A percentile compares a stretch with the other conserved stretches of the same genome.
Conservation (phyloP, 2,113 vertebrate species). For the Marmota flaviventris region DNA sequence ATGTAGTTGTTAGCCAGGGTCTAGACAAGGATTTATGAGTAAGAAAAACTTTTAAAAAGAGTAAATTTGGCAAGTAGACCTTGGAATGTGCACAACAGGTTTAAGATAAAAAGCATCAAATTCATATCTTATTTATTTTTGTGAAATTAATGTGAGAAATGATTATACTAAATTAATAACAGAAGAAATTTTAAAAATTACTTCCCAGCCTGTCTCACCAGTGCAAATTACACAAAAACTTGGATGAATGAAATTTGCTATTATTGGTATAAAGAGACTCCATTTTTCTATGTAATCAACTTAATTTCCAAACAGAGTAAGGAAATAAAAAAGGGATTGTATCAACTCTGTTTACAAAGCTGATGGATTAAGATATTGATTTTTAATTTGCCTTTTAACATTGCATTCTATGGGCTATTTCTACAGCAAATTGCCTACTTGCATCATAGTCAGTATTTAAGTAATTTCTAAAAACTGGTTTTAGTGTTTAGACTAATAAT, state of each 20-base stretch:
- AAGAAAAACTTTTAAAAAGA: constrained; percentile 2
- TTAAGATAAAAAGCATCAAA: constrained; percentile 67
- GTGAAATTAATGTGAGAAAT: background rate
- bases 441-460: background rate
- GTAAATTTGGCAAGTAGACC: constrained; percentile 31
- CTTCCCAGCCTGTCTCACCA: background rate
- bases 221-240: background rate
- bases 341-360: constrained; percentile 1
- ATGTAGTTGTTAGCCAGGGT: constrained; percentile 63
- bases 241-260: constrained; percentile 30
- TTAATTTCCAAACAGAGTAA: constrained; percentile 14
- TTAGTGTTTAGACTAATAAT: background rate
- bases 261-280: background rate
- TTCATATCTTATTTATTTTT: constrained; percentile 54
- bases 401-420: background rate
- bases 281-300: background rate
- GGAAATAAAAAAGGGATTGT: background rate
- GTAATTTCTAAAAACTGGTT: background rate
- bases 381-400: constrained; percentile 34
- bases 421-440: background rate
- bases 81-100: background rate
- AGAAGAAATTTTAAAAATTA: background rate
- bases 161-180: constrained; percentile 54
- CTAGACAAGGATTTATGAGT: constrained; percentile 74
- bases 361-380: background rate